Conservation (phyloP, 1,140 invertebrate genomes). For the Drosophila arizonae region DNA sequence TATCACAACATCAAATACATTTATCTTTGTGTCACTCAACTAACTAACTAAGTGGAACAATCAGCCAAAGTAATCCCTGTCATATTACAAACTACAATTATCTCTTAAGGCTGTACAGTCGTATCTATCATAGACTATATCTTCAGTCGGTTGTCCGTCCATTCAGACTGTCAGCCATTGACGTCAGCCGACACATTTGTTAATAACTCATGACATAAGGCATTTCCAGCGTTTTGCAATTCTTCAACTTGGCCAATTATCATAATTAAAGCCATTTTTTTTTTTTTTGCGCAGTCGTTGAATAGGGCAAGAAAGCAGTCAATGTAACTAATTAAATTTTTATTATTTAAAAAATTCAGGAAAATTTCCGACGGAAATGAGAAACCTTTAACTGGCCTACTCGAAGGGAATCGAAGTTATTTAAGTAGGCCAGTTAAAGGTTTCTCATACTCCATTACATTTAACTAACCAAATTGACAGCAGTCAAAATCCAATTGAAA, state of each 20-base stretch:
- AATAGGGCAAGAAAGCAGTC: background rate
- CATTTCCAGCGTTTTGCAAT: slow-evolving; percentile 6
- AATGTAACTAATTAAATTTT: no score
- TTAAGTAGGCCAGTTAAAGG: background rate
- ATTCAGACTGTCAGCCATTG: slow-evolving; percentile 1
- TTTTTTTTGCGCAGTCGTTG: background rate
- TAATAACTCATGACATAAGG: slow-evolving; percentile 13
- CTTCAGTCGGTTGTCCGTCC: background rate
- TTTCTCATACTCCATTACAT: no score
- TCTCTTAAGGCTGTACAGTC: slow-evolving; percentile 1
- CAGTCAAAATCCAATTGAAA: slow-evolving; percentile 29
- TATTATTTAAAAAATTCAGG: no score
- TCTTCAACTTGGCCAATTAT: slow-evolving; percentile 17
- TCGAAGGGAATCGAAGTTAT: no score
- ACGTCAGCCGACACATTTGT: slow-evolving; percentile 14
- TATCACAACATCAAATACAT: background rate
- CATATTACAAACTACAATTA: slow-evolving; percentile 2
- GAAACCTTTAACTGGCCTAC: no score
- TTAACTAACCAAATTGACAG: background rate
- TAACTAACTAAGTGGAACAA: background rate
- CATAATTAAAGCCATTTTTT: slow-evolving; percentile 22
- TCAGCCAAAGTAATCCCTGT: slow-evolving; percentile 1
- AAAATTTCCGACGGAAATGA: no score
- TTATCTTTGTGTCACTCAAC: background rate
- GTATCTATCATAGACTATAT: background rate